Conservation (phyloP, 2,888 invertebrate genomes). For the Drosophila lacicola region DNA sequence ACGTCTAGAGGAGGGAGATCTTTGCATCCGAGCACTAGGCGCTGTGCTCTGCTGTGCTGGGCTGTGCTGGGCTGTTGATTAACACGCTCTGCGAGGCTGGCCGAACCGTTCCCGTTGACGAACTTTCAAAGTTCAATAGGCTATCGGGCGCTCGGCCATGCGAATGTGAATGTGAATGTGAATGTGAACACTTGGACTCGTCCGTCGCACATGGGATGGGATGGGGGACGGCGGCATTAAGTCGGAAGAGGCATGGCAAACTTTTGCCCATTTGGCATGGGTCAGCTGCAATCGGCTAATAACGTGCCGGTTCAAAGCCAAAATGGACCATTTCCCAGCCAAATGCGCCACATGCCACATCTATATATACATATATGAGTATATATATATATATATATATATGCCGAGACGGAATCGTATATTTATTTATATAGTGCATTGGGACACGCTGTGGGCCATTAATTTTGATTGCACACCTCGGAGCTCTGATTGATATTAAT, state of each 20-base stretch:
- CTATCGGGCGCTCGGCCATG: constrained; percentile 48
- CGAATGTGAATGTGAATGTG: constrained; percentile 27
- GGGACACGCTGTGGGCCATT: constrained; percentile 51
- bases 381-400: background rate
- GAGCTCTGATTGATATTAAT: constrained; percentile 59
- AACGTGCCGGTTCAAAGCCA: constrained; percentile 44
- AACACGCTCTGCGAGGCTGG: constrained; percentile 57
- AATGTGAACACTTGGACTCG: constrained; percentile 25
- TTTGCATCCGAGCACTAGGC: constrained; percentile 28
- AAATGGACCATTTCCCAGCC: constrained; percentile 38
- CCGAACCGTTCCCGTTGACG: constrained; percentile 48
- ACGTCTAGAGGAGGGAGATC: constrained; percentile 31
- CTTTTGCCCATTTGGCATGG: constrained; percentile 43
- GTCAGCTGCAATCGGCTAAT: constrained; percentile 43
- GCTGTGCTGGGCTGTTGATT: constrained; percentile 55
- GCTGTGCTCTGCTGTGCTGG: constrained; percentile 14
- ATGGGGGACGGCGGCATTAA: constrained; percentile 10
- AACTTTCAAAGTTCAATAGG: constrained; percentile 73
- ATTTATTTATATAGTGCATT: constrained; percentile 37
- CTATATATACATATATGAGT: background rate
- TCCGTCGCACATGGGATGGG: background rate
- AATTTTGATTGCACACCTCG: constrained; percentile 47
- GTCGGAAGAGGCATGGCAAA: constrained; percentile 3
- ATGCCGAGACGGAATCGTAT: background rate
- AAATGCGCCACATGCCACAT: background rate